Evolutionary conservation across 2,888 invertebrate species (phyloP).

Genomic region (Fissipunctia ypsillon): DNA sequence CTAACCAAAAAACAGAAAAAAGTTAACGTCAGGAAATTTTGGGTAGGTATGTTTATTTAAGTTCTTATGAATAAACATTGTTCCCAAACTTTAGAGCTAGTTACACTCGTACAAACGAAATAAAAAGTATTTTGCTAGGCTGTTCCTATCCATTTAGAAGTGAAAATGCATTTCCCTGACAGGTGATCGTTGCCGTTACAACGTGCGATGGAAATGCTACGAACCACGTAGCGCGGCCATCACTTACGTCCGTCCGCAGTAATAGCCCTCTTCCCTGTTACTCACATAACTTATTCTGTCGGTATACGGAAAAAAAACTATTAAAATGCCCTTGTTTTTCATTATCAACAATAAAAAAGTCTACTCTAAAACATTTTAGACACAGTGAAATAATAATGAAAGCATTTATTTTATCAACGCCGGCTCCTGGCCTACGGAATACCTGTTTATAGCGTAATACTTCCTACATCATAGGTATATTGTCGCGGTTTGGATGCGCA

Average conservation of each 20-base stretch:
- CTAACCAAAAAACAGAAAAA: background rate
- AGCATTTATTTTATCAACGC: slow-evolving; percentile 5
- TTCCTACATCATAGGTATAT: slow-evolving; percentile 40
- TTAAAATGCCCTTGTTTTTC: slow-evolving; percentile 39
- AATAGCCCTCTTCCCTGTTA: slow-evolving; percentile 53
- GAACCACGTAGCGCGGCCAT: slow-evolving; percentile 55
- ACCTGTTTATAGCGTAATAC: slow-evolving; percentile 57
- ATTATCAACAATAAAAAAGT: slow-evolving; percentile 16
- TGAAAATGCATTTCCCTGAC: slow-evolving; percentile 53
- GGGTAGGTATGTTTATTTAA: background rate
- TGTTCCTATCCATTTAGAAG: slow-evolving; percentile 24
- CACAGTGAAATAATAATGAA: slow-evolving; percentile 13
- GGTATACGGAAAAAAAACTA: slow-evolving; percentile 44
- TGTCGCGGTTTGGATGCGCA: slow-evolving; percentile 51
- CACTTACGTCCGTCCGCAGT: slow-evolving; percentile 54
- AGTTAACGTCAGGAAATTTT: background rate
- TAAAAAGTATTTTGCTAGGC: slow-evolving; percentile 11
- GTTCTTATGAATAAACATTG: background rate
- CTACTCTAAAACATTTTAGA: background rate
- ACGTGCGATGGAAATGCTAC: slow-evolving; percentile 48
- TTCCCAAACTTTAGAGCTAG: background rate
- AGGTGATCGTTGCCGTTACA: slow-evolving; percentile 43
- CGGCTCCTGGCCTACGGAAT: slow-evolving; percentile 41
- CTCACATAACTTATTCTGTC: slow-evolving; percentile 48
- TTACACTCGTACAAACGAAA: background rate